These are phyloP conservation scores for Drosophila yooni DNA, from an alignment of 2,888 invertebrate genomes.

Conservation along the genomic window DNA sequence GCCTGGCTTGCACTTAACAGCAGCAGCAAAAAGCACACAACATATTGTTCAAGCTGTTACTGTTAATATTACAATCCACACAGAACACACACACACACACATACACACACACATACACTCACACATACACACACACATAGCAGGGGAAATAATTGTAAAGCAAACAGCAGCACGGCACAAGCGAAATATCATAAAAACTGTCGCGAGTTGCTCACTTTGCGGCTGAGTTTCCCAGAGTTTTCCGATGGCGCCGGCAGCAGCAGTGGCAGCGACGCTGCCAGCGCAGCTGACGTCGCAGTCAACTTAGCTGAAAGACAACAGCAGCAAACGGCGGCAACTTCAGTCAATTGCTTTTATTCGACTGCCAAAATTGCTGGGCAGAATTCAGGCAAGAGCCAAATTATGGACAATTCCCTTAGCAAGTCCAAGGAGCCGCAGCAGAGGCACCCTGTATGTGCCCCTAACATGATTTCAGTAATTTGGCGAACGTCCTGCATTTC, in stretches of 20 bases:
- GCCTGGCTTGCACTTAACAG: constrained; percentile 26
- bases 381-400: constrained; percentile 5
- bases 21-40: constrained; percentile 13
- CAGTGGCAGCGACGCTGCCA: constrained; percentile 29
- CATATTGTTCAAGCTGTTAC: neutral
- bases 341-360: constrained; percentile 58
- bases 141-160: constrained; percentile 74
- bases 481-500: constrained; percentile 31
- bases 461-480: constrained; percentile 55
- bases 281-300: constrained; percentile 39
- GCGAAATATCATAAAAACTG: constrained; percentile 69
- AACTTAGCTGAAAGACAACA: constrained; percentile 35
- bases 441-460: constrained; percentile 48
- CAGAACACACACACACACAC: neutral
- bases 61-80: constrained; percentile 48
- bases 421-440: constrained; percentile 3
- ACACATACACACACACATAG: neutral
- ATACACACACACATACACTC: neutral
- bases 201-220: constrained; percentile 57
- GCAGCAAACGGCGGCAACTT: constrained; percentile 27
- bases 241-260: constrained; percentile 45
- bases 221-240: constrained; percentile 43
- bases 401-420: constrained; percentile 8
- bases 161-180: constrained; percentile 58
- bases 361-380: constrained; percentile 55